Evolutionary conservation across 2,797 vertebrate species (phyloP).

Genomic region (Sternotherus odoratus): DNA sequence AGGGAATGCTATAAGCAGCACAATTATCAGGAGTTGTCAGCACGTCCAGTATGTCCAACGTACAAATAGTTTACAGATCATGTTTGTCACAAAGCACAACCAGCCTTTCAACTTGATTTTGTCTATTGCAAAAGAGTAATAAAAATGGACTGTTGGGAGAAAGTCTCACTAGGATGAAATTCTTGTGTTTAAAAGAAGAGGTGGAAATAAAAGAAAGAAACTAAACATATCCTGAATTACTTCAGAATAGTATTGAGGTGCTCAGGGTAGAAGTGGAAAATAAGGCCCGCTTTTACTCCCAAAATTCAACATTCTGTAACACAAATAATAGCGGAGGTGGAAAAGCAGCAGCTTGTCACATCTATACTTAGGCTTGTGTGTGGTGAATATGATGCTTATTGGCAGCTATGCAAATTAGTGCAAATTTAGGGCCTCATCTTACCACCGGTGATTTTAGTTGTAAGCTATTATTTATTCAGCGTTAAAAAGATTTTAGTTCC

Average conservation of each 20-base stretch:
- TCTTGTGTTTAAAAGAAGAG: slow-evolving; percentile 66
- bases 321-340: slow-evolving; percentile 1
- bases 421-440: background rate
- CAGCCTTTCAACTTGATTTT: slow-evolving; percentile 42
- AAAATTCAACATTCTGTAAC: slow-evolving; percentile 42
- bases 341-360: slow-evolving; percentile 13
- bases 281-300: slow-evolving; percentile 41
- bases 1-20: background rate
- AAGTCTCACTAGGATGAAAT: slow-evolving; percentile 47
- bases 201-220: slow-evolving; percentile 55
- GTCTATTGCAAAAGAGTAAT: slow-evolving; percentile 19
- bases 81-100: background rate
- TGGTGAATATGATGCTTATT: background rate
- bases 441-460: background rate
- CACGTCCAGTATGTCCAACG: background rate
- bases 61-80: background rate
- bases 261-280: slow-evolving; percentile 54
- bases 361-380: background rate
- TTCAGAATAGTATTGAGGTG: slow-evolving; percentile 73
- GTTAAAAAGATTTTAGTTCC: background rate
- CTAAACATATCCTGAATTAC: slow-evolving; percentile 56
- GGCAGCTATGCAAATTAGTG: slow-evolving; percentile 11
- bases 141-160: slow-evolving; percentile 36
- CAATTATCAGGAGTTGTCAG: background rate
- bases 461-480: slow-evolving; percentile 5